Conservation (phyloP, 1,140 invertebrate genomes). For the Yoshiicerus persimilis region DNA sequence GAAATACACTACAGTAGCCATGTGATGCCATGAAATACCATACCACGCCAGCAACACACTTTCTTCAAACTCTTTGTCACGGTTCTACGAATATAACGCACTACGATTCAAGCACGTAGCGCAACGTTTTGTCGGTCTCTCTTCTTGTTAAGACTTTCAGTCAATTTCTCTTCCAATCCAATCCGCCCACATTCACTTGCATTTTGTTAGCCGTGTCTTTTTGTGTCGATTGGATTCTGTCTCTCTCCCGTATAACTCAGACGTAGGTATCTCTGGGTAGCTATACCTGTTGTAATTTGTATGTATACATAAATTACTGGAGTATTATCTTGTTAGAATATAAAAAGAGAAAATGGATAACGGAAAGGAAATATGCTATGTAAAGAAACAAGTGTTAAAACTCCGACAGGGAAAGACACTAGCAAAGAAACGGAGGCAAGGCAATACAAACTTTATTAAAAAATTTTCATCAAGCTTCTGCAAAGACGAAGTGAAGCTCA, state of each 20-base stretch:
- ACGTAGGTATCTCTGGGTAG: background rate
- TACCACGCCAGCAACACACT: background rate
- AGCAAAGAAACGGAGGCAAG: background rate
- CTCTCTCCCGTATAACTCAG: background rate
- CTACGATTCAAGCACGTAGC: background rate
- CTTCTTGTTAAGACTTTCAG: background rate
- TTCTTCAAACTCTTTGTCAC: background rate
- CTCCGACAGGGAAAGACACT: background rate
- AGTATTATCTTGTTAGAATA: background rate
- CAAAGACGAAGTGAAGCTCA: background rate
- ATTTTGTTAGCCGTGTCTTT: background rate
- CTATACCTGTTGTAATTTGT: background rate
- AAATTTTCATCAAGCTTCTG: background rate
- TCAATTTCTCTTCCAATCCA: background rate
- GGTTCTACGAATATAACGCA: background rate
- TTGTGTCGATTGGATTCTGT: background rate
- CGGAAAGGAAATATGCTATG: background rate
- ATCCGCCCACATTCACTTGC: background rate
- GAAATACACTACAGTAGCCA: background rate
- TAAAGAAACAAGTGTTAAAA: background rate
- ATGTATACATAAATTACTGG: background rate
- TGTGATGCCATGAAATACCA: background rate
- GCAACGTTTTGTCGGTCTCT: background rate
- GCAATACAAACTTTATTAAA: slow-evolving; percentile 9
- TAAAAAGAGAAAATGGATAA: background rate